Conservation (phyloP, 2,888 invertebrate genomes). For the Leptura quadrifasciata region DNA sequence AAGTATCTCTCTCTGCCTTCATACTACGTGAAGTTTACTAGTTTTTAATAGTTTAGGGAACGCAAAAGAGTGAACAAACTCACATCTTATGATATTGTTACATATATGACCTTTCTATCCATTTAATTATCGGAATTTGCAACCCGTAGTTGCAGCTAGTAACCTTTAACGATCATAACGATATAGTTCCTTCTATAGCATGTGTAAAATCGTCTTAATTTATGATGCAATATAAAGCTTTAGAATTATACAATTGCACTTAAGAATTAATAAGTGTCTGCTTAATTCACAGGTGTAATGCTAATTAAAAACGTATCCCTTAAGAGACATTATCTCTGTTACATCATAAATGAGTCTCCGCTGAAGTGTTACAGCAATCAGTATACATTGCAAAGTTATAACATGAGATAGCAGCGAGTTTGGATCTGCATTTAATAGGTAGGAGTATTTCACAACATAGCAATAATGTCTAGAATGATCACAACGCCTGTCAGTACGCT, state of each 20-base stretch:
- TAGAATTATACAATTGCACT: neutral
- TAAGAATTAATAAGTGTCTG: neutral
- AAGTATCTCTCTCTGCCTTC: too few relatives aligned
- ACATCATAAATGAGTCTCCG: neutral
- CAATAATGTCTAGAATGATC: too few relatives aligned
- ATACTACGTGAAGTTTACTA: too few relatives aligned
- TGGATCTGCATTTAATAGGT: neutral
- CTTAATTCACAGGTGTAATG: neutral
- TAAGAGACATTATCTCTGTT: neutral
- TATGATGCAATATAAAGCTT: neutral
- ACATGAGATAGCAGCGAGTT: neutral
- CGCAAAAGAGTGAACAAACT: too few relatives aligned
- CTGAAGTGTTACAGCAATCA: neutral
- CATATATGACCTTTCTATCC: too few relatives aligned
- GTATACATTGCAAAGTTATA: neutral
- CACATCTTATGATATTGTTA: too few relatives aligned
- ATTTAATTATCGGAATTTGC: too few relatives aligned
- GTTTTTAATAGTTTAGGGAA: too few relatives aligned
- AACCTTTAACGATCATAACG: too few relatives aligned
- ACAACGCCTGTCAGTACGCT: too few relatives aligned
- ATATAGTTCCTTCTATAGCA: neutral
- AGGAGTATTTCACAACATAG: neutral
- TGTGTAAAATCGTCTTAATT: neutral
- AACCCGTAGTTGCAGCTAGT: too few relatives aligned
- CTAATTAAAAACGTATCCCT: neutral